These are phyloP conservation scores for Gobio gobio DNA, from an alignment of 2,113 vertebrate genomes.

Conservation along the genomic window DNA sequence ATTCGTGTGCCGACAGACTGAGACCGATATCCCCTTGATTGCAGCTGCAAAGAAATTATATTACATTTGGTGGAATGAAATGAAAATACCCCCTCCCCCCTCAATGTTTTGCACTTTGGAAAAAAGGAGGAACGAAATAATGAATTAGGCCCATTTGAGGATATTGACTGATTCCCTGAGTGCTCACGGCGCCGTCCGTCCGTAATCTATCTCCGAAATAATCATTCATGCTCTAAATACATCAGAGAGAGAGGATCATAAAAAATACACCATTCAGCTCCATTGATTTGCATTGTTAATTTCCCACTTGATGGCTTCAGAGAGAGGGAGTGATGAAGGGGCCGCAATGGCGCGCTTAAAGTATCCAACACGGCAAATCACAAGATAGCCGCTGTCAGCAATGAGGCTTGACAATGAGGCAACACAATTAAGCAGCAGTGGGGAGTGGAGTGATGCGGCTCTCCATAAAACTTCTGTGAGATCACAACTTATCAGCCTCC, in stretches of 20 bases:
- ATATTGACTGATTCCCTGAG: constrained; percentile 52
- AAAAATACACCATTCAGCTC: constrained; percentile 61
- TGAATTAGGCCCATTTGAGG: constrained; percentile 53
- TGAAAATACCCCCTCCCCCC: constrained; percentile 18
- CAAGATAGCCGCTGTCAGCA: constrained; percentile 44
- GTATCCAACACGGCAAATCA: constrained; percentile 40
- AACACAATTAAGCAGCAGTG: constrained; percentile 16
- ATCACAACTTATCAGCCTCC: constrained; percentile 30
- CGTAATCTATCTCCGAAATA: constrained; percentile 64
- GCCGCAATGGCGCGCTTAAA: constrained; percentile 44
- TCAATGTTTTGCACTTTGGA: neutral
- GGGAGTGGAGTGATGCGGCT: neutral
- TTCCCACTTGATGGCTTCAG: constrained; percentile 63
- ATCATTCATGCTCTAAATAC: constrained; percentile 60
- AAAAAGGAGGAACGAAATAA: constrained; percentile 34
- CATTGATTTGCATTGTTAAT: constrained; percentile 71
- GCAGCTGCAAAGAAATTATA: constrained; percentile 15
- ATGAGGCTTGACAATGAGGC: constrained; percentile 46
- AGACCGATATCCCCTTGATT: neutral
- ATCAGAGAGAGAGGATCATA: constrained; percentile 57
- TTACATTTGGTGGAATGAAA: constrained; percentile 42
- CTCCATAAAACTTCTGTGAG: constrained; percentile 14
- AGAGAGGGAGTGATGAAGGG: constrained; percentile 51
- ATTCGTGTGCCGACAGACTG: neutral
- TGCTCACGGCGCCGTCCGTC: constrained; percentile 46